Evolutionary conservation across 2,888 invertebrate genomes (phyloP), one percentile per base, ranked within the genome.

Genomic region (Parthenolecanium corni): DNA sequence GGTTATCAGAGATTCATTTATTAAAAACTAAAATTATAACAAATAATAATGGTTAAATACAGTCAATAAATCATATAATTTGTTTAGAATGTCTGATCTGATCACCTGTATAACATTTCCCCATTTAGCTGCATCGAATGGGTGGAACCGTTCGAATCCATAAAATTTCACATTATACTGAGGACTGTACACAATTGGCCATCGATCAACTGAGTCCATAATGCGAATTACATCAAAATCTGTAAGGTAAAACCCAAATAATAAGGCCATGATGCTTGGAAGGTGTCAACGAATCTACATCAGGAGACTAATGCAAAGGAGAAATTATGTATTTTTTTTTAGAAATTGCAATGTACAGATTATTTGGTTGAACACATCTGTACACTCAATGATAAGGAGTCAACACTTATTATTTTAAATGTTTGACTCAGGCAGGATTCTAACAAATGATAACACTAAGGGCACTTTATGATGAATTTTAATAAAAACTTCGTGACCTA

Each of bases 101-200:
- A 68, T 66, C 73, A 84, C 85, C 76, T 81, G 75, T 69, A 82
- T 80, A 67, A 92, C 81, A 71, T 85, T 81, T 65, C 83, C 82
- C 84, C 92, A 92, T 77, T 93, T 93, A 67, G 82, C 81, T 0
- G 91, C 81, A 77, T 93, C 92, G 73, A 93, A 92, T 0, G 90
- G 83, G 76, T 93, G 92, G 12, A 89, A 76, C 72, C 82, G 87
- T 73, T 93, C 89, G 64, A 93, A 75, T 12, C 90, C 89, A 70
- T 80, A 76, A 73, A 90, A 86, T 31, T 80, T 79, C 36, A 93
- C 89, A 72, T 89, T 86, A 73, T 92, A 92, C 62, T 82, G 81
- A 16, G 80, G 75, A 66, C 83, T 78, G 72, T 89, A 92, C 2
- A 92, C 80, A 64, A 93, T 82, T 1, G 92, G 90, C 80, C 85